Percentiles rank a stretch among this genome's conserved stretches.
These are phyloP conservation scores for Macrotus californicus DNA, from an alignment of 2,113 vertebrate genomes.

Conservation along the genomic window DNA sequence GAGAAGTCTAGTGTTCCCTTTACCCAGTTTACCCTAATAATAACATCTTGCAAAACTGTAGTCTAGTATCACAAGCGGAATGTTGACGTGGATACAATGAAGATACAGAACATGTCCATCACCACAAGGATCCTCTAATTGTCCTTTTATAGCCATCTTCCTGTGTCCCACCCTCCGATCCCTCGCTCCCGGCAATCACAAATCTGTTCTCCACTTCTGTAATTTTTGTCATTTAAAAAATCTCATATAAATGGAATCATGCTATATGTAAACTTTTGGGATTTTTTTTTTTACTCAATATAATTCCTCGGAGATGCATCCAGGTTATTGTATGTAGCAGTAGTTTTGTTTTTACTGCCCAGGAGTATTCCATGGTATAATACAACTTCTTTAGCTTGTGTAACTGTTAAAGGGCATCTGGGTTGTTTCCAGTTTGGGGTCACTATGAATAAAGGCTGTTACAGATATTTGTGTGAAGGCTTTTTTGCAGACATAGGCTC, in stretches of 20 bases:
- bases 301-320: background rate
- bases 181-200: background rate
- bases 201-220: background rate
- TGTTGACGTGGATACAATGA: background rate
- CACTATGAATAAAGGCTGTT: background rate
- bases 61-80: background rate
- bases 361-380: background rate
- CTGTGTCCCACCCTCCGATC: background rate
- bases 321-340: background rate
- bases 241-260: background rate
- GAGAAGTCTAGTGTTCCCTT: background rate
- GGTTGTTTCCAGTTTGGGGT: background rate
- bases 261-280: background rate
- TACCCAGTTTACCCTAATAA: background rate
- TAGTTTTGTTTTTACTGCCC: conserved; percentile 10
- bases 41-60: background rate
- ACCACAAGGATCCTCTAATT: background rate
- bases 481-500: background rate
- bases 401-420: background rate
- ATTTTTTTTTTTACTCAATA: background rate
- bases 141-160: background rate
- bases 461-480: background rate
- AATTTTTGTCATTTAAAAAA: conserved; percentile 21
- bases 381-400: background rate
- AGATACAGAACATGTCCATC: background rate